A percentile compares a stretch with the other conserved stretches of the same genome.
Evolutionary conservation across 1,140 invertebrate species (phyloP).

Genomic region (Euborellia annulipes): DNA sequence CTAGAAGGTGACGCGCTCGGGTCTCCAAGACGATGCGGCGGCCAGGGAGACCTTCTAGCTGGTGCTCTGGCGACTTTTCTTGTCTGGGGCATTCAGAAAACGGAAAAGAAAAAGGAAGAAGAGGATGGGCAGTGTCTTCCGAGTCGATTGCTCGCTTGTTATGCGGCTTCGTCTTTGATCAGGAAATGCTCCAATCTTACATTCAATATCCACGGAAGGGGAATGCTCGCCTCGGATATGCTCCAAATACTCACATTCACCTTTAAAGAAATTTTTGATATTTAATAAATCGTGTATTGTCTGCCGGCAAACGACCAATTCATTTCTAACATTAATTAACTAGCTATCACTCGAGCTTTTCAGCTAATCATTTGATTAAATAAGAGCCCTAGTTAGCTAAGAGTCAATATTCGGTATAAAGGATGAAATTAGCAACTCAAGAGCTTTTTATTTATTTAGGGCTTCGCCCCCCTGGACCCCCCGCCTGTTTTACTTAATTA

Average conservation of each 20-base stretch:
- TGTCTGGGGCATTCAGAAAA: no score
- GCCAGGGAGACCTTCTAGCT: conserved; percentile 86
- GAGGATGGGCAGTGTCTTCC: conserved; percentile 23
- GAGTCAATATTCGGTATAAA: no score
- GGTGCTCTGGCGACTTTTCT: conserved; percentile 75
- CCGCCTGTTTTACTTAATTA: no score
- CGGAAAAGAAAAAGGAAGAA: conserved; percentile 30
- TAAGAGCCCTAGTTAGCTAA: no score
- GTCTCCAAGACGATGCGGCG: conserved; percentile 80
- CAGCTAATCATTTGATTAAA: no score
- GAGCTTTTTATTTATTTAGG: no score
- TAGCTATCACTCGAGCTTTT: no score
- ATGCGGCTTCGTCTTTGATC: conserved; percentile 63
- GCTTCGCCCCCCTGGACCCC: no score
- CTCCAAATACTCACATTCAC: conserved; percentile 58
- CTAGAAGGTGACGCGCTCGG: conserved; percentile 40
- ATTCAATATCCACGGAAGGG: conserved; percentile 58
- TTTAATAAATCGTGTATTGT: no score
- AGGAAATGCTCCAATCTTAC: conserved; percentile 61
- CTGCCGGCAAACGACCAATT: no score
- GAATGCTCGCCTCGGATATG: conserved; percentile 77
- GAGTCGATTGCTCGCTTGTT: conserved; percentile 57
- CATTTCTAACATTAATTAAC: no score
- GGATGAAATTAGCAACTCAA: no score
- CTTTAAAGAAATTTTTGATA: conserved; percentile 46